Conservation (phyloP, 2,888 invertebrate genomes). For the Eucera pruinosa region DNA sequence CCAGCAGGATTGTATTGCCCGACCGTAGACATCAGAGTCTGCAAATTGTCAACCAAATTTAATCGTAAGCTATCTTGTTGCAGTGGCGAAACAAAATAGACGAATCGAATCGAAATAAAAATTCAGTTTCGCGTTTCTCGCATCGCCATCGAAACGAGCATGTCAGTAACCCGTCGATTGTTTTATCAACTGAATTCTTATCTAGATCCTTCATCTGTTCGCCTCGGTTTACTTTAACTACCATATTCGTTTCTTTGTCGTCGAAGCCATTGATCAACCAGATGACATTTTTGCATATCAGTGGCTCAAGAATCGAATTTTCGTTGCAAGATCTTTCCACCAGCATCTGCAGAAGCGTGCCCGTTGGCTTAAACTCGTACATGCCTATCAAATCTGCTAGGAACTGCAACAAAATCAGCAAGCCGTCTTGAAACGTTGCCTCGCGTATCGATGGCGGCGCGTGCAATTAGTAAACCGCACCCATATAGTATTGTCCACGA, state of each 20-base stretch:
- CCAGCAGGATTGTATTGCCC: slow-evolving; percentile 80
- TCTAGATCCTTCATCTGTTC: too few species aligned
- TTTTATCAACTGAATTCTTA: too few species aligned
- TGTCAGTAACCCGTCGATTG: too few species aligned
- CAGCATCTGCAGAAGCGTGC: slow-evolving; percentile 79
- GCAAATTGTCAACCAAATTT: slow-evolving; percentile 25
- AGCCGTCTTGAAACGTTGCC: too few species aligned
- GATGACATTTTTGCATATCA: slow-evolving; percentile 88
- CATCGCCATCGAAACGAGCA: too few species aligned
- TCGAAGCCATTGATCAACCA: slow-evolving; percentile 89
- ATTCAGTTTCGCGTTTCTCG: too few species aligned
- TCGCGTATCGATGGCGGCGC: too few species aligned
- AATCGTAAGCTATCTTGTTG: slow-evolving; percentile 49
- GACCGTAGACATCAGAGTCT: slow-evolving; percentile 78
- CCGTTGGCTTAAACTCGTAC: slow-evolving; percentile 88
- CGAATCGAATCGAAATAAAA: too few species aligned
- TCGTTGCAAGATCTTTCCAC: slow-evolving; percentile 86
- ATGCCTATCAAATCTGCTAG: slow-evolving; percentile 66
- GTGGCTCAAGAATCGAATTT: slow-evolving; percentile 85
- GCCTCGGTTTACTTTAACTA: too few species aligned
- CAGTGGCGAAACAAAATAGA: too few species aligned
- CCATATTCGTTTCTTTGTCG: slow-evolving; percentile 85
- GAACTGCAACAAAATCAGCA: slow-evolving; percentile 1
- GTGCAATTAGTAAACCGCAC: slow-evolving; percentile 53
- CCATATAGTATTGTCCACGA: slow-evolving; percentile 77